Evolutionary conservation across 2,888 invertebrate species (phyloP), one percentile per base, ranked within the genome.

Genomic region (Beris chalybata): DNA sequence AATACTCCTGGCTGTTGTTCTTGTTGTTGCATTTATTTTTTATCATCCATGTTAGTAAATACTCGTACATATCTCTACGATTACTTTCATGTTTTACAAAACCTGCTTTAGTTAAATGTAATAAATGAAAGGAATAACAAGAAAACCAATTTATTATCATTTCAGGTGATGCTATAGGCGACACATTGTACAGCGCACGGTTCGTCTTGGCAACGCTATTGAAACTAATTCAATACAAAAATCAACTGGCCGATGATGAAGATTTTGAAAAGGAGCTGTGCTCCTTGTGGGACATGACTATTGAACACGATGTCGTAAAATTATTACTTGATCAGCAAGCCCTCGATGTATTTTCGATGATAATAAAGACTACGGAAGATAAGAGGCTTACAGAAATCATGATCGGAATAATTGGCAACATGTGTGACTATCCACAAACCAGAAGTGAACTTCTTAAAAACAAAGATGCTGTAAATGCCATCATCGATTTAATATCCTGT

Each of bases 231-330:
- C 82, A 86, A 73, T 74, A 82, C 47, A 84, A 87, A 61, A 83
- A 85, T 71, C 80, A 86, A 52, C 84, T 85, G 76, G 69, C 71
- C 7, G 73, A 74, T 9, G 83, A 84, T 64, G 83, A 85, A 67
- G 81, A 86, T 1, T 81, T 91, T 56, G 92, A 93, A 81, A 85
- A 85, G 30, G 89, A 92, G 74, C 81, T 93, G 45, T 65, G 65
- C 38, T 86, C 87, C 5, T 77, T 93, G 0, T 93, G 93, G 93
- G 92, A 93, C 72, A 93, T 92, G 91, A 89, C 92, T 0, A 83
- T 88, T 0, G 90, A 93, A 72, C 84, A 85, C 70, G 92, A 91
- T 74, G 89, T 93, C 0, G 89, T 90, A 9, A 74, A 84, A 50
- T 88, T 89, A 74, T 80, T 93, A 11, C 79, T 89, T 65, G 83